phyloP scores from a whole-genome alignment of 2,113 vertebrate species.

The Rhadina sibilatrix region DNA sequence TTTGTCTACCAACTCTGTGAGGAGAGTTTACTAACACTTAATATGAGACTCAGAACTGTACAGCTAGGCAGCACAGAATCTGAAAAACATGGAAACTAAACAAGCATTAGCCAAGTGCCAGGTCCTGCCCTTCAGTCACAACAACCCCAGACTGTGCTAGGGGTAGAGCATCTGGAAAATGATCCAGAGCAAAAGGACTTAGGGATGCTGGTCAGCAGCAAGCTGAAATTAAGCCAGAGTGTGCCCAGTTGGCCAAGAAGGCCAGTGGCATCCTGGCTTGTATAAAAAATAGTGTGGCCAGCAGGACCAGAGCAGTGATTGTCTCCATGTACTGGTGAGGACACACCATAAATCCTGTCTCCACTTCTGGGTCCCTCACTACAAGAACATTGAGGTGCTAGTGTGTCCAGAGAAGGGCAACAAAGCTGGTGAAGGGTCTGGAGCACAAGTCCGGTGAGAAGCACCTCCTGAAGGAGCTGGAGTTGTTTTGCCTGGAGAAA shows the following conservation, averaged over 20 bases:
- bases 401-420: not conserved
- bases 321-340: not conserved
- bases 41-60: not conserved
- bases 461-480: fast-evolving
- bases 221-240: not conserved
- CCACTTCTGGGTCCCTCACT: not conserved
- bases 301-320: not conserved
- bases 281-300: fast-evolving
- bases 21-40: not conserved
- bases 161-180: not conserved
- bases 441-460: not conserved
- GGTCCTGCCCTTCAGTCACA: not conserved
- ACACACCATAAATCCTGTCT: not conserved
- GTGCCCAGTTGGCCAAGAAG: not conserved
- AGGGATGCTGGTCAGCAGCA: fast-evolving
- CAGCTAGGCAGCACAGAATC: not conserved
- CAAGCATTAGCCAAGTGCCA: not conserved
- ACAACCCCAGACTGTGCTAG: fast-evolving
- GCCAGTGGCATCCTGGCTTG: not conserved
- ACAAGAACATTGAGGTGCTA: too few relatives aligned
- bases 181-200: not conserved
- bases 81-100: not conserved
- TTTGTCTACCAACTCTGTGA: not conserved
- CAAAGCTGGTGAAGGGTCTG: not conserved
- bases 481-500: not conserved